Evolutionary conservation across 1,140 invertebrate genomes (phyloP), one percentile per base, ranked within the genome.

Genomic region (Phocides pigmalion): DNA sequence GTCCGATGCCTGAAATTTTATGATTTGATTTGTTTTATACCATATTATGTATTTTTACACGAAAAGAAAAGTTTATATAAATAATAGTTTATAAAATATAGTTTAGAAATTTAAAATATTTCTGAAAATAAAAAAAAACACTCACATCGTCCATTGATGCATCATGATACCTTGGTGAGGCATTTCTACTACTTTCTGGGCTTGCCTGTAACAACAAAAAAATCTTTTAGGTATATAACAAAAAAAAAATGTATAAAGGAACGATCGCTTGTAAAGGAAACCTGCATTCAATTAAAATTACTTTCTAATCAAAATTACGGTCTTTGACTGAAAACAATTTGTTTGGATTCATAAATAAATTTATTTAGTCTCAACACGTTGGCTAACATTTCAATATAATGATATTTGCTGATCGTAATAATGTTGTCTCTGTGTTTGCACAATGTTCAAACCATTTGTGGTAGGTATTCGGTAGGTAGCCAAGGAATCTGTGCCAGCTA

Each of bases 101-200:
- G n/a, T n/a, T n/a, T n/a, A n/a, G n/a, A n/a, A n/a, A n/a, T n/a
- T n/a, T n/a, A 3, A 22, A 3, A 22, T 22, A 3, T 22, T 22
- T 22, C 22, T 22, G 22, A 2, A 6, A 3, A 22, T 35, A 35
- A 4, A n/a, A 35, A n/a, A 35, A 35, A 2, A 35, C 9, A 79
- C 89, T 91, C 68, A 91, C 89, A 79, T 91, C 89, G 61, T 91
- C 89, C 87, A 89, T 89, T 47, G 89, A 89, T 49, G 74, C 85
- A 83, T 91, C 89, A 59, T 89, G 84, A 73, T 89, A 91, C 76
- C 87, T 80, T 54, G 88, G 88, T 64, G 89, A 91, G 35, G 84
- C 83, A 81, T 89, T 88, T 82, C 88, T 86, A 77, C 88, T 90
- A 75, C 88, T 90, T 80, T 91, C 89, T 65, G 89, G 89, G 77